Percentiles rank a stretch among this genome's conserved stretches.
These are phyloP conservation scores for Thereva unica DNA, from an alignment of 2,888 invertebrate genomes.

Conservation along the genomic window DNA sequence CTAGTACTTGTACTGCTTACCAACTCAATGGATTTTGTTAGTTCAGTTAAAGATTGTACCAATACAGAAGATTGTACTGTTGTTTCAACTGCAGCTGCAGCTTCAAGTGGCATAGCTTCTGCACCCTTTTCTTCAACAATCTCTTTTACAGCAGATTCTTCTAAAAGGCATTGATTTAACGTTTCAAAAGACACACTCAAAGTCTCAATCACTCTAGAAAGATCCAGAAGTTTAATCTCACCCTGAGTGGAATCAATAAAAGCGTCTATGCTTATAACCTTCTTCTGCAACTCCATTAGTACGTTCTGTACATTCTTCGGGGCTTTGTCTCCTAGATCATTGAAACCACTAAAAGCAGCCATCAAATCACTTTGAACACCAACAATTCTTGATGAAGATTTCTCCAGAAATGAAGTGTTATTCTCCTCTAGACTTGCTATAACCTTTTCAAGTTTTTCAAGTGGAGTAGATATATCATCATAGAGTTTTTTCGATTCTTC, in stretches of 20 bases:
- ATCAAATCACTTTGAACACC: conserved; percentile 45
- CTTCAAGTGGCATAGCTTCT: background rate
- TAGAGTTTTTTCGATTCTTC: background rate
- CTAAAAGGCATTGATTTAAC: background rate
- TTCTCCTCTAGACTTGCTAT: conserved; percentile 1
- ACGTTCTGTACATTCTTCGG: conserved; percentile 44
- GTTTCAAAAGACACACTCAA: too few relatives aligned
- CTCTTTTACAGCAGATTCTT: conserved; percentile 2
- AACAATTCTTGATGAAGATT: conserved; percentile 38
- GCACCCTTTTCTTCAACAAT: background rate
- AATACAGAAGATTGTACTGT: too few relatives aligned
- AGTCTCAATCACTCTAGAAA: conserved; percentile 15
- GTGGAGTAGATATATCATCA: background rate
- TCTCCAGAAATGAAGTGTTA: conserved; percentile 3
- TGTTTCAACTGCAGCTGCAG: too few relatives aligned
- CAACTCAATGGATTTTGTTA: too few relatives aligned
- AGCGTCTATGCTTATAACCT: conserved; percentile 14
- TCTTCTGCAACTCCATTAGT: conserved; percentile 41
- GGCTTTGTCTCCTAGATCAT: conserved; percentile 49
- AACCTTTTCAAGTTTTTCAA: background rate
- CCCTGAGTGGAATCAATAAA: conserved; percentile 11
- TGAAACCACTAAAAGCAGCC: conserved; percentile 50
- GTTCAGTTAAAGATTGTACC: too few relatives aligned
- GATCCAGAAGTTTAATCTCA: background rate
- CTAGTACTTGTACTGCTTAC: too few relatives aligned